Percentiles rank a stretch among this genome's conserved stretches.
Evolutionary conservation across 2,888 invertebrate species (phyloP).

Genomic region (Leptarthrus brevirostris): DNA sequence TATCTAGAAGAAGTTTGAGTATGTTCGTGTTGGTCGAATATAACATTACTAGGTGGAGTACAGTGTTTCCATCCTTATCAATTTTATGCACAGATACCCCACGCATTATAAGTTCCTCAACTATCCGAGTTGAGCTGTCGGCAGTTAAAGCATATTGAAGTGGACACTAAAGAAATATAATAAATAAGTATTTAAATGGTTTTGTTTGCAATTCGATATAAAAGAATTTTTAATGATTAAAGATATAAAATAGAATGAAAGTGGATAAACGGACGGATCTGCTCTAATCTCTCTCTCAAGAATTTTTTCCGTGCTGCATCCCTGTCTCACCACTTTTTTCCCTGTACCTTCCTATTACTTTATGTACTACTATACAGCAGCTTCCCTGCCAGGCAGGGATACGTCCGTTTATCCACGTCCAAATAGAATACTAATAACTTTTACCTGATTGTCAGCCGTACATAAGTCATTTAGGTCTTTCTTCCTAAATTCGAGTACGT

Average conservation of each 20-base stretch:
- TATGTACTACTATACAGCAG: too few species aligned
- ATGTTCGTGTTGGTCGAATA: conserved; percentile 52
- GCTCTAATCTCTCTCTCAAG: too few species aligned
- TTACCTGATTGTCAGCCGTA: neutral
- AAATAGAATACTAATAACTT: too few species aligned
- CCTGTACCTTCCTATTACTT: too few species aligned
- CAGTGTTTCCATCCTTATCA: conserved; percentile 61
- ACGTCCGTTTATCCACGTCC: too few species aligned
- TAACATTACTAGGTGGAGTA: conserved; percentile 62
- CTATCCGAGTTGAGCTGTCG: neutral
- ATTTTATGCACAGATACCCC: conserved; percentile 55
- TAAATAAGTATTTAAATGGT: neutral
- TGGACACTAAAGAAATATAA: neutral
- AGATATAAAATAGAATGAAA: too few species aligned
- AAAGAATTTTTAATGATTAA: too few species aligned
- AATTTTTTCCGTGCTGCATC: too few species aligned
- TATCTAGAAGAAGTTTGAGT: conserved; percentile 58
- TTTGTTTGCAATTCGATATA: too few species aligned
- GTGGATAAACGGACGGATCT: too few species aligned
- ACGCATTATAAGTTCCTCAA: neutral
- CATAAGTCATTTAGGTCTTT: conserved; percentile 21
- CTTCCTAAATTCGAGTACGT: conserved; percentile 52
- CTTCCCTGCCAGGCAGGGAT: too few species aligned
- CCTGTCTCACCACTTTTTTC: too few species aligned
- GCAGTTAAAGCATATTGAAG: conserved; percentile 6